These are phyloP conservation scores for Aurelia aurita complex sp. Pacific DNA, from an alignment of 30 jellyfish, hydroid and myxozoan genomes.

Conservation along the genomic window DNA sequence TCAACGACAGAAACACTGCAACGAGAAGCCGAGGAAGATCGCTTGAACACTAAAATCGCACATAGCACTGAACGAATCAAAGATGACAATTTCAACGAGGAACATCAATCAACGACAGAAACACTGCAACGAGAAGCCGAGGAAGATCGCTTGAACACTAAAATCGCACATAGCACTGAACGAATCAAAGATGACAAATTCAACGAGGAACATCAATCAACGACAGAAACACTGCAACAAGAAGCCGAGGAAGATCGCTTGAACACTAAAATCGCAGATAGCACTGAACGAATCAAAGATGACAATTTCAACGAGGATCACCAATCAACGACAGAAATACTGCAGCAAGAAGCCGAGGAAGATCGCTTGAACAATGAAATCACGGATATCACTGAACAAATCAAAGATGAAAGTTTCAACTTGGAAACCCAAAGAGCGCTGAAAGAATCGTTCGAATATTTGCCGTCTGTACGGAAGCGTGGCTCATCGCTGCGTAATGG, in stretches of 20 bases:
- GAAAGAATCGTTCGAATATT: neutral
- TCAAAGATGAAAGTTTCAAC: neutral
- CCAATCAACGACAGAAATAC: no score
- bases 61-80: neutral
- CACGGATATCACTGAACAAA: neutral
- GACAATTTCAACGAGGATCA: no score
- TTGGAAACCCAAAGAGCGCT: no score
- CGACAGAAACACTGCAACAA: neutral
- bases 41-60: neutral
- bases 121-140: neutral
- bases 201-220: no score
- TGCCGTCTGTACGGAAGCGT: neutral
- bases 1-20: no score
- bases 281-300: neutral
- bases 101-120: neutral
- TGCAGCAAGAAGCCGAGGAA: neutral
- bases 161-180: neutral
- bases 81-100: neutral
- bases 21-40: neutral
- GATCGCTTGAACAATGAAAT: neutral
- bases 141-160: neutral
- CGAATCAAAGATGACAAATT: neutral
- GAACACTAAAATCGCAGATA: neutral
- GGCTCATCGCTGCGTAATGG: no score
- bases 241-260: neutral